Evolutionary conservation across 2,113 vertebrate species (phyloP).

Genomic region (Campylorhamphus procurvoides): DNA sequence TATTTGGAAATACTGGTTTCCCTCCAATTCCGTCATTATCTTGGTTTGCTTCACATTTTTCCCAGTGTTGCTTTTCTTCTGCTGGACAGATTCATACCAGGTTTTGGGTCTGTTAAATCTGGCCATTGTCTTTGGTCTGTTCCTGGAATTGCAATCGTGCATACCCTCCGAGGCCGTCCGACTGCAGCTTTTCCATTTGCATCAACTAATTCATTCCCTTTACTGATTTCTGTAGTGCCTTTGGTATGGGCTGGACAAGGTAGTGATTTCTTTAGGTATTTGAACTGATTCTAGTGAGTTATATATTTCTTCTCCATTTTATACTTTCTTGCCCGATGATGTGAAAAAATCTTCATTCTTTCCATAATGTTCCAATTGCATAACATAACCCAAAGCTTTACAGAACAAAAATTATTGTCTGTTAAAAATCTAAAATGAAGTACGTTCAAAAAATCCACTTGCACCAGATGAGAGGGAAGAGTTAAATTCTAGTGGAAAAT

Average conservation of each 20-base stretch:
- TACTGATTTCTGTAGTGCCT: neutral
- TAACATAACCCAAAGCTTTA: neutral
- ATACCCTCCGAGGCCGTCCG: neutral
- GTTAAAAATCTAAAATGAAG: neutral
- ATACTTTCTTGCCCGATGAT: neutral
- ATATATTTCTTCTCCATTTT: neutral
- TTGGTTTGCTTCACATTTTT: neutral
- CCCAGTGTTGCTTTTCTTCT: neutral
- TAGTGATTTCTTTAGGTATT: neutral
- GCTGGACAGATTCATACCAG: neutral
- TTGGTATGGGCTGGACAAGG: neutral
- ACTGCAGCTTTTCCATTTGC: neutral
- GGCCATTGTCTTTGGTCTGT: fast-evolving
- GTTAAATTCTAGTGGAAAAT: neutral
- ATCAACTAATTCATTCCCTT: neutral
- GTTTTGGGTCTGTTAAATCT: neutral
- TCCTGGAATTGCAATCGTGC: neutral
- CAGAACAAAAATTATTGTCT: neutral
- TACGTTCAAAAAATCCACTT: neutral
- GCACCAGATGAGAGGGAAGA: fast-evolving
- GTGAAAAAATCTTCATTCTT: neutral
- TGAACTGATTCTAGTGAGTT: neutral
- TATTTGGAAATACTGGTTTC: neutral
- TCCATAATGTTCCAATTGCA: neutral
- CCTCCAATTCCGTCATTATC: neutral